phyloP scores from a whole-genome alignment of 2,888 invertebrate species.

The Eupithecia dodoneata region DNA sequence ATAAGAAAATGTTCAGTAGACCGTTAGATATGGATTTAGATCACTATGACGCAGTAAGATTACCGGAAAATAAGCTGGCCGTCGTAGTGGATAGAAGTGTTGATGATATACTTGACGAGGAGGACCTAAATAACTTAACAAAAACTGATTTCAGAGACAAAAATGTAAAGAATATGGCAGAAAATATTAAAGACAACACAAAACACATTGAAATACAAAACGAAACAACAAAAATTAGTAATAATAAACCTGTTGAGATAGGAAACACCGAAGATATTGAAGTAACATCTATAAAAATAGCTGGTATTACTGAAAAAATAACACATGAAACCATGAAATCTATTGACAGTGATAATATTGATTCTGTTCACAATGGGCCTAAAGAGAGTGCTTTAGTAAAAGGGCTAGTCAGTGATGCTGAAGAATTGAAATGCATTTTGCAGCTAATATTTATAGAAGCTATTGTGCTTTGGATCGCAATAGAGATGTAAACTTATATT shows the following conservation, averaged over 20 bases:
- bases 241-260: not conserved
- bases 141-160: not conserved
- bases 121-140: not conserved
- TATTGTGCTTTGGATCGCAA: not conserved
- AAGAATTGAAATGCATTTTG: not conserved
- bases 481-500: not conserved
- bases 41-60: slow-evolving; percentile 16
- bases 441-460: not conserved
- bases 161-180: not conserved
- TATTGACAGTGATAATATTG: not conserved
- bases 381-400: slow-evolving; percentile 7
- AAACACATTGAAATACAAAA: not conserved
- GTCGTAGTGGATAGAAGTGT: not conserved
- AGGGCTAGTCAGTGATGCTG: not conserved
- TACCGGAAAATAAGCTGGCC: not conserved
- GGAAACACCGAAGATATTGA: not conserved
- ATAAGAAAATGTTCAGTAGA: not conserved
- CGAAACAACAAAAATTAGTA: not conserved
- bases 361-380: not conserved
- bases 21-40: slow-evolving; percentile 8
- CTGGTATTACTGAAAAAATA: not conserved
- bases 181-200: not conserved
- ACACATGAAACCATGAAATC: not conserved
- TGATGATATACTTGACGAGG: not conserved
- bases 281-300: not conserved